phyloP scores from a whole-genome alignment of 1,140 invertebrate species.

The Zaprionus ornatus region DNA sequence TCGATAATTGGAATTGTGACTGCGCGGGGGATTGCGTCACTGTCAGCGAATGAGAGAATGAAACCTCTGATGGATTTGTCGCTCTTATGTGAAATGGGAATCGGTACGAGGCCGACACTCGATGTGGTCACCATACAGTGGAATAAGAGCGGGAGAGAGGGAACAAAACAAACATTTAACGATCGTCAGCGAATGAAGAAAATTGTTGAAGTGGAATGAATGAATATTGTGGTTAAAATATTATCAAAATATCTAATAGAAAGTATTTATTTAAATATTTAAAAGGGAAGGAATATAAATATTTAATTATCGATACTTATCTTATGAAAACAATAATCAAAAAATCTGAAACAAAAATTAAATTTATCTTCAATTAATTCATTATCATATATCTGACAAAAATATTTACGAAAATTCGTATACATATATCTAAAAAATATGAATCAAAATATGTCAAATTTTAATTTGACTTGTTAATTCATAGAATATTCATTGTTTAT shows the following conservation, averaged over 20 bases:
- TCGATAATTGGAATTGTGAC: constrained; percentile 23
- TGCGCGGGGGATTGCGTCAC: constrained; percentile 31
- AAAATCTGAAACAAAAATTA: no score
- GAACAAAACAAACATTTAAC: constrained; percentile 12
- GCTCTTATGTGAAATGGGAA: constrained; percentile 24
- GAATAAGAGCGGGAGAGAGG: not conserved
- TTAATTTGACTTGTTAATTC: not conserved
- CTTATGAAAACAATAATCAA: no score
- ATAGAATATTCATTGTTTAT: not conserved
- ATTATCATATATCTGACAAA: no score
- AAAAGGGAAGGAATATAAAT: no score
- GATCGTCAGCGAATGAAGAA: not conserved
- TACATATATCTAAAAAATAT: not conserved
- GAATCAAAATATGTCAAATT: not conserved
- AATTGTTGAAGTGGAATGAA: not conserved
- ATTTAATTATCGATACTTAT: no score
- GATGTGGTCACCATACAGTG: constrained; percentile 22
- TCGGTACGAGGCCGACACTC: constrained; percentile 8
- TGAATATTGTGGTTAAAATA: no score
- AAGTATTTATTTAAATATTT: no score
- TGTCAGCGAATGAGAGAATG: constrained; percentile 1
- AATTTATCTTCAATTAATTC: no score
- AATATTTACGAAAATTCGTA: not conserved
- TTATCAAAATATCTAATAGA: no score
- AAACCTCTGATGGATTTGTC: constrained; percentile 28